Evolutionary conservation across 2,113 vertebrate genomes (phyloP), one percentile per base, ranked within the genome.

Genomic region (Merops nubicus): DNA sequence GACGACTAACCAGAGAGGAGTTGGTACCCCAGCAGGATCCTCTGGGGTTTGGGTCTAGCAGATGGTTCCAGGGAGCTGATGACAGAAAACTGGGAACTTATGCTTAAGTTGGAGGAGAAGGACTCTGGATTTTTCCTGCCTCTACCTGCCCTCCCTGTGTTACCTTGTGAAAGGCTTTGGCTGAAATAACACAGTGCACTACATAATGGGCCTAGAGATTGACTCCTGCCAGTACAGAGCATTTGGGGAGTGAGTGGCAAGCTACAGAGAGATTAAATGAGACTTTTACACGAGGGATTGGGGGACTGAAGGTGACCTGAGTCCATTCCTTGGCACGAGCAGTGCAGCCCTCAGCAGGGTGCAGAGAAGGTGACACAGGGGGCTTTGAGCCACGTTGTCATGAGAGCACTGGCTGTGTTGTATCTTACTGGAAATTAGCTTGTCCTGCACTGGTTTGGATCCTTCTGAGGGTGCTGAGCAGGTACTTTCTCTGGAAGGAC

Each of bases 271-370:
- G 17, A 9, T 54, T 16, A 9, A 42, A 33, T 3, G 7, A 54
- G 38, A 5, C 5, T 2, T 45, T 80, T 36, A 3, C 2, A 0
- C 29, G 67, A 29, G 63, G 47, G 43, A 5, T 1, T 2, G 22
- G n/a, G n/a, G n/a, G n/a, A n/a, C n/a, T n/a, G n/a, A n/a, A n/a
- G n/a, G 23, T 22, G 63, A 33, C 50, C 62, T 3, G 22, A 62
- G 36, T 8, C 80, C 15, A 3, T 43, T 17, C 60, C 59, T 59
- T 9, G n/a, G 36, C 34, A 9, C 28, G 1, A 11, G 47, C 0
- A 38, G 26, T 11, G 1, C 42, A 51, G 56, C 56, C 57, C 10
- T 18, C 11, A 6, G 20, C 36, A 38, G 42, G 38, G 13, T 20
- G 28, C 16, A 12, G 78, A 15, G 26, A 31, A 68, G 48, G 53